A percentile compares a stretch with the other conserved stretches of the same genome.
Evolutionary conservation across 2,888 invertebrate species (phyloP).

Genomic region (Acanthococcus lagerstroemiae): DNA sequence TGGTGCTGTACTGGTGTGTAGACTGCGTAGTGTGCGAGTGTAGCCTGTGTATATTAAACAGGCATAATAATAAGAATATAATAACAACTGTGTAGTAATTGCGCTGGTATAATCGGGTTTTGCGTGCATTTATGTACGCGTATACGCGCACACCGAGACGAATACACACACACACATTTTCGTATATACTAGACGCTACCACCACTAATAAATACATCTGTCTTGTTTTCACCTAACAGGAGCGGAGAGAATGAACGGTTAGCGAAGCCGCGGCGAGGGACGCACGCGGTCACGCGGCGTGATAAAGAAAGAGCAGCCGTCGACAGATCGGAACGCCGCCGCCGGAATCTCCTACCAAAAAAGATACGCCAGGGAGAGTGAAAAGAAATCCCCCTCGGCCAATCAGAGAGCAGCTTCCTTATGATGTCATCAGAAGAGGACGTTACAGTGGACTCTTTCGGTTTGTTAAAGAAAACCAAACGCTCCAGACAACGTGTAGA

Average conservation of each 20-base stretch:
- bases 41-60: neutral
- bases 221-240: conserved; percentile 14
- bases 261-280: conserved; percentile 31
- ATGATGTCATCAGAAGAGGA: conserved; percentile 97
- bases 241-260: conserved; percentile 14
- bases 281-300: conserved; percentile 3
- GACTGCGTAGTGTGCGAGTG: too few species aligned
- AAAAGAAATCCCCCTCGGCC: conserved; percentile 43
- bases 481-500: conserved; percentile 91
- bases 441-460: conserved; percentile 67
- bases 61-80: neutral
- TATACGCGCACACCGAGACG: neutral
- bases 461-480: conserved; percentile 85
- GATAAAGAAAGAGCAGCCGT: conserved; percentile 22
- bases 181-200: too few species aligned
- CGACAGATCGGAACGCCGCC: conserved; percentile 10
- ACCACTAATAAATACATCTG: conserved; percentile 5
- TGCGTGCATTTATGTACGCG: too few species aligned
- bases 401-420: conserved; percentile 71
- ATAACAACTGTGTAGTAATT: neutral
- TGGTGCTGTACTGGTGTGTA: too few species aligned
- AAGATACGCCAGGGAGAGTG: conserved; percentile 14
- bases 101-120: neutral
- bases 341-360: too few species aligned
- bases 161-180: neutral